Base-by-base conservation (phyloP, 2,113 vertebrate species). In the Toxotes jaculatrix region DNA sequence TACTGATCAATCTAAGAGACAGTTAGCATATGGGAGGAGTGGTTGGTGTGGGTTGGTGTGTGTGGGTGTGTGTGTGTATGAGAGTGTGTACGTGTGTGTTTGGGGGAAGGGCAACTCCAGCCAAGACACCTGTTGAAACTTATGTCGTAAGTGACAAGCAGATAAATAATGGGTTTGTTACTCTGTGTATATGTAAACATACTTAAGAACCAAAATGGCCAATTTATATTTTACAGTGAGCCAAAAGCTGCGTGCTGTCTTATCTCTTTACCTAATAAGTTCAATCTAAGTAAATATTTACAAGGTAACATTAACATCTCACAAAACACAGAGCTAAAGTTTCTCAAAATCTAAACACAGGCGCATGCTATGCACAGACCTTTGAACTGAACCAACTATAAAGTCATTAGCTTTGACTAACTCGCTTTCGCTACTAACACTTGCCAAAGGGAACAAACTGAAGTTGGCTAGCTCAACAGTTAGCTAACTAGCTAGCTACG, bases 101-200 rank as follows among this genome's bases (percentile, higher is more conserved):
- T 40, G 36, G 90, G 88, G 89, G 91, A 87, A 82, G 90, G 90
- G 88, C 49, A 80, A 63, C 67, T 74, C 63, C 62, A 80, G 71
- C 74, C 61, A 63, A 61, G 53, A 93, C 94, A 95, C 94, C 93
- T 94, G 94, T 94, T 95, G 93, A 93, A 88, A 79, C 83, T 64
- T 80, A 68, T 92, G 74, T 79, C 77, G 23, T n/a, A 21, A 59
- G 77, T 91, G 85, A 87, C 84, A 80, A 77, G 32, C 69, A 57
- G 71, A 42, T 56, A 45, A 83, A 57, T 72, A 83, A 80, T 45
- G 3, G 6, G 21, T 36, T 79, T 60, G 10, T 53, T 57, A 5
- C 5, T 23, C 7, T 21, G 5, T 32, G 0, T 21, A 23, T 12
- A 60, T 14, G 11, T 34, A 31, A 4, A 7, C 36, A 38, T 4